Evolutionary conservation across 2,113 vertebrate genomes (phyloP).

Genomic region (Lepisosteus oculatus): DNA sequence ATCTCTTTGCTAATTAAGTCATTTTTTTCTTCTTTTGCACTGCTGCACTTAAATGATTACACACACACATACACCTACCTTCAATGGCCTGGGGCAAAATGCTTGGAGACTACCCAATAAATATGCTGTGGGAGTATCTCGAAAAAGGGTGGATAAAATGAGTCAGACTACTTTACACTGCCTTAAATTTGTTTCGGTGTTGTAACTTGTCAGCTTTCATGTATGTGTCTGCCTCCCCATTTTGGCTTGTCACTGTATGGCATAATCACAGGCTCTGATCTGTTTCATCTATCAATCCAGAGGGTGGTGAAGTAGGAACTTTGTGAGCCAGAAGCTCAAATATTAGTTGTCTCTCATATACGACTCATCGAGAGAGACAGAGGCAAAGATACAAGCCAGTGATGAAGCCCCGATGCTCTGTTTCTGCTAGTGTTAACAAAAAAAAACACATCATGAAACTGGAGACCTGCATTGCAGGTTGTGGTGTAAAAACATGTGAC

Average conservation of each 20-base stretch:
- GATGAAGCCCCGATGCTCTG: not conserved
- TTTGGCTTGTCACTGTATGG: not conserved
- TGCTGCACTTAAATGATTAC: too few species aligned
- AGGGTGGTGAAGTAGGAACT: not conserved
- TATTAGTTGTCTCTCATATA: not conserved
- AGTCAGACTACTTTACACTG: not conserved
- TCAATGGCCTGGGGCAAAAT: too few species aligned
- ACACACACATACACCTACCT: too few species aligned
- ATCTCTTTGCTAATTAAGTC: too few species aligned
- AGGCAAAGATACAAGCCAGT: not conserved
- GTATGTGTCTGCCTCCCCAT: not conserved
- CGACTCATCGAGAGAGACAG: not conserved
- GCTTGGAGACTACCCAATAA: not conserved
- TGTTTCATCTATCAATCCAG: constrained; percentile 2
- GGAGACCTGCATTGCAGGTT: too few species aligned
- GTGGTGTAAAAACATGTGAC: too few species aligned
- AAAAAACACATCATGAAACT: too few species aligned
- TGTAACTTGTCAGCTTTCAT: constrained; percentile 7
- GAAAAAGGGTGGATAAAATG: not conserved
- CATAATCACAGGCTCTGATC: not conserved
- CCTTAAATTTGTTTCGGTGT: not conserved
- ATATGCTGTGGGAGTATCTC: not conserved
- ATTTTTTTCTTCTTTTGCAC: too few species aligned
- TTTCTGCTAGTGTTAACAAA: not conserved
- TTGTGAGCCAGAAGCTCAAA: not conserved